phyloP scores from a whole-genome alignment of 2,113 vertebrate genomes.

The Calypte anna region DNA sequence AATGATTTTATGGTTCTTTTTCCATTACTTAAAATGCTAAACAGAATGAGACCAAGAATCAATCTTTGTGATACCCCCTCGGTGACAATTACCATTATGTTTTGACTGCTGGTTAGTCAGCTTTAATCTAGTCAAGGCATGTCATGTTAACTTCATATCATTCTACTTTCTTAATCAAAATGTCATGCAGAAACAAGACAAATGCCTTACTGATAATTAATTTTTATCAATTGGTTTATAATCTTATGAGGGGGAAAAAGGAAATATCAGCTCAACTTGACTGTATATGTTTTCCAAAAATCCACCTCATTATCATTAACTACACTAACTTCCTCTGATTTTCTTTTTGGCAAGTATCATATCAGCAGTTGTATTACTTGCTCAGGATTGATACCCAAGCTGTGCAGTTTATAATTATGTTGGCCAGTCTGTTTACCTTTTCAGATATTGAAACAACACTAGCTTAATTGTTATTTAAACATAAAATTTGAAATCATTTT shows the following conservation, averaged over 20 bases:
- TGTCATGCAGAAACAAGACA: not conserved
- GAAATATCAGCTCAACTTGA: not conserved
- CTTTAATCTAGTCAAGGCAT: not conserved
- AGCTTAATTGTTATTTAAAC: not conserved
- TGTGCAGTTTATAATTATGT: not conserved
- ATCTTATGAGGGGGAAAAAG: not conserved
- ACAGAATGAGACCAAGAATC: not conserved
- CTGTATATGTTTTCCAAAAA: not conserved
- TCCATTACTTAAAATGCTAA: not conserved
- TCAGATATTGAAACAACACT: not conserved
- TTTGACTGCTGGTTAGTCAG: not conserved
- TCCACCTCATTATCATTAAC: not conserved
- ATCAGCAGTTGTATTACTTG: not conserved
- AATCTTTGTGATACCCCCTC: not conserved
- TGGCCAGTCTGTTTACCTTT: not conserved
- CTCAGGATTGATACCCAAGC: not conserved
- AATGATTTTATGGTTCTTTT: not conserved
- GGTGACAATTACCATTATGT: not conserved
- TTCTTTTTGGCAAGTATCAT: not conserved
- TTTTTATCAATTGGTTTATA: not conserved
- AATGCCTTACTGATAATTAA: not conserved
- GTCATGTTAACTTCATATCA: not conserved
- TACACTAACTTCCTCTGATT: not conserved
- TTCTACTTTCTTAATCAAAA: constrained; percentile 7
- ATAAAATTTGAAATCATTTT: not conserved